Conservation (phyloP, 2,113 vertebrate genomes). For the Lonchura striata region DNA sequence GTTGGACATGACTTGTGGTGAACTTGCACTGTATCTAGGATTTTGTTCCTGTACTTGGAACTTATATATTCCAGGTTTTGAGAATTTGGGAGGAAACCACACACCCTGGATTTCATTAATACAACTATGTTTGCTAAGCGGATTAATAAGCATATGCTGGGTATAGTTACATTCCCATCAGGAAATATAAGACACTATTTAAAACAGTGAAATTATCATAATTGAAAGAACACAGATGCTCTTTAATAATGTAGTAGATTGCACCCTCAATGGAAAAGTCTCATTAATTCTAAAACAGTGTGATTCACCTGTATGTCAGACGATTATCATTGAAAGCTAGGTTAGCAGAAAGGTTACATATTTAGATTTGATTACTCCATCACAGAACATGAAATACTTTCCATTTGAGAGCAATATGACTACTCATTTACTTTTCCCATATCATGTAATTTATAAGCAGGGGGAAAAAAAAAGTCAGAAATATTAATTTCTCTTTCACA, state of each 20-base stretch:
- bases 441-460: neutral
- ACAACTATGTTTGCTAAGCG: slow-evolving; percentile 1
- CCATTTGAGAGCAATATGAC: neutral
- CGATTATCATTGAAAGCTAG: slow-evolving; percentile 57
- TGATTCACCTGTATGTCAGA: slow-evolving; percentile 51
- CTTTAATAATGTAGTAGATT: slow-evolving; percentile 68
- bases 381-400: neutral
- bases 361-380: slow-evolving; percentile 31
- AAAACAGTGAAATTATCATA: slow-evolving; percentile 64
- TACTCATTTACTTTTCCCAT: neutral
- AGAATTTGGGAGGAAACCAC: neutral
- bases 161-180: slow-evolving; percentile 49
- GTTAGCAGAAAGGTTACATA: slow-evolving; percentile 60
- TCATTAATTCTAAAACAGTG: slow-evolving; percentile 64
- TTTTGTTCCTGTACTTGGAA: neutral
- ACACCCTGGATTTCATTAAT: slow-evolving; percentile 3
- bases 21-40: neutral
- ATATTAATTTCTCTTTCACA: neutral
- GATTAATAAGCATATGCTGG: slow-evolving; percentile 53
- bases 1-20: accelerated
- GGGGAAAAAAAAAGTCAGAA: neutral
- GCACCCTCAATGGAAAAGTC: slow-evolving; percentile 46
- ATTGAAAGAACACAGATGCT: slow-evolving; percentile 68
- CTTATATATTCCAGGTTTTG: neutral
- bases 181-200: slow-evolving; percentile 64